Percentiles rank a stretch among this genome's conserved stretches.
Evolutionary conservation across 1,140 invertebrate species (phyloP).

Genomic region (Diorhabda sublineata): DNA sequence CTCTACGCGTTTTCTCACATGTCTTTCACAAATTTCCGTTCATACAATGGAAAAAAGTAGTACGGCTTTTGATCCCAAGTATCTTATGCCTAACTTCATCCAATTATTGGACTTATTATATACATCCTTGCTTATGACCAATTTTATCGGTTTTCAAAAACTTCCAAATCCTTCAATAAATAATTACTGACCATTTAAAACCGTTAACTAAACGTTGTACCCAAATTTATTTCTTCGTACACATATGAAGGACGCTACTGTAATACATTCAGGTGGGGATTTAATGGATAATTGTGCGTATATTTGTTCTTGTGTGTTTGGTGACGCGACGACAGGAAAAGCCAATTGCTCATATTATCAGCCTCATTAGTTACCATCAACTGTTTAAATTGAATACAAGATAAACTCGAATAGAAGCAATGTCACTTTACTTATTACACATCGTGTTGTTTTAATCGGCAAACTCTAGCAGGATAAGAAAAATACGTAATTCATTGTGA

Average conservation of each 20-base stretch:
- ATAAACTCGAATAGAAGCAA: slow-evolving; percentile 4
- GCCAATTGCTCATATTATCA: slow-evolving; percentile 32
- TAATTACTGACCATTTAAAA: no score
- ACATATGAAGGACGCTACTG: background rate
- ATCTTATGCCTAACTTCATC: no score
- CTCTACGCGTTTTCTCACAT: no score
- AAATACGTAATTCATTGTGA: background rate
- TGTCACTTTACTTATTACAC: background rate
- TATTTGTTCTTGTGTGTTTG: background rate
- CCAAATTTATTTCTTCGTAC: background rate
- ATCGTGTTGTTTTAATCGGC: background rate
- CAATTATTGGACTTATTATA: no score
- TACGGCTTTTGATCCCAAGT: no score
- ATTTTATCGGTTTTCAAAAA: no score
- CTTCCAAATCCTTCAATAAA: no score
- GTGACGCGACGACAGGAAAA: slow-evolving; percentile 26
- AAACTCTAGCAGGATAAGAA: background rate
- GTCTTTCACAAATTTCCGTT: no score
- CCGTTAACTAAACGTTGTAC: no score
- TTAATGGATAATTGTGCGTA: slow-evolving; percentile 4
- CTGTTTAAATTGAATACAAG: slow-evolving; percentile 25
- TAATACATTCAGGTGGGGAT: slow-evolving; percentile 11
- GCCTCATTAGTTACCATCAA: slow-evolving; percentile 31
- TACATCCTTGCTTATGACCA: no score
- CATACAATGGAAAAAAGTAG: no score